phyloP scores from a whole-genome alignment of 2,797 vertebrate genomes.

The Oryzias sinensis region DNA sequence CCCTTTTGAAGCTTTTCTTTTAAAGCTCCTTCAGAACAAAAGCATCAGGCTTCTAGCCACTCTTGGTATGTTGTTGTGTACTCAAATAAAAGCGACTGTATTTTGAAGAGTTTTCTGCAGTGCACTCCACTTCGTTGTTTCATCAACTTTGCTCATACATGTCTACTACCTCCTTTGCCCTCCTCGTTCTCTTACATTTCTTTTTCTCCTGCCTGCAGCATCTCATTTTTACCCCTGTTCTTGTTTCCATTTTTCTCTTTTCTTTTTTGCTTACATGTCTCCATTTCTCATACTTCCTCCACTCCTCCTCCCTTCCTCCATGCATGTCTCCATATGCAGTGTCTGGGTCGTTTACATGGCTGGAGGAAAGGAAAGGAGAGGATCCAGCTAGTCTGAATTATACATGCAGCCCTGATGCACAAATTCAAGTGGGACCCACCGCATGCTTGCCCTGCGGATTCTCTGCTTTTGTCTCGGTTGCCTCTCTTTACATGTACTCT shows the following conservation, averaged over 20 bases:
- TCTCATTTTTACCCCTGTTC: conserved; percentile 13
- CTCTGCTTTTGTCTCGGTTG: conserved; percentile 55
- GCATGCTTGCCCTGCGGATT: conserved; percentile 74
- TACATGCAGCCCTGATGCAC: conserved; percentile 63
- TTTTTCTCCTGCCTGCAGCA: conserved; percentile 38
- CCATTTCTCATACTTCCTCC: conserved; percentile 21
- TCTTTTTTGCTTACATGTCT: conserved; percentile 23
- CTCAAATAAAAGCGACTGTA: conserved; percentile 38
- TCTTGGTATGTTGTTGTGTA: conserved; percentile 35
- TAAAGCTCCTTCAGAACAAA: conserved; percentile 37
- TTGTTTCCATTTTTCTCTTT: conserved; percentile 34
- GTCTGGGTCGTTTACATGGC: conserved; percentile 73
- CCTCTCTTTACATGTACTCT: conserved; percentile 41
- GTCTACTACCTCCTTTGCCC: conserved; percentile 22
- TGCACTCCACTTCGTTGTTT: conserved; percentile 29
- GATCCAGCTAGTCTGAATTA: conserved; percentile 66
- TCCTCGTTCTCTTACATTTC: conserved; percentile 10
- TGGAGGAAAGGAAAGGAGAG: conserved; percentile 61
- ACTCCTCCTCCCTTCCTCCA: conserved; percentile 30
- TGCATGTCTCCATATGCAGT: conserved; percentile 59
- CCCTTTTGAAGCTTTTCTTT: conserved; percentile 49
- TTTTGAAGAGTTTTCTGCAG: conserved; percentile 22
- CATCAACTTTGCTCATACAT: conserved; percentile 31
- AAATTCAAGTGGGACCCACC: conserved; percentile 61
- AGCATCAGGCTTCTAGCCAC: conserved; percentile 33